These are phyloP conservation scores for Pholis gunnellus DNA, from an alignment of 2,113 vertebrate species.

Conservation along the genomic window DNA sequence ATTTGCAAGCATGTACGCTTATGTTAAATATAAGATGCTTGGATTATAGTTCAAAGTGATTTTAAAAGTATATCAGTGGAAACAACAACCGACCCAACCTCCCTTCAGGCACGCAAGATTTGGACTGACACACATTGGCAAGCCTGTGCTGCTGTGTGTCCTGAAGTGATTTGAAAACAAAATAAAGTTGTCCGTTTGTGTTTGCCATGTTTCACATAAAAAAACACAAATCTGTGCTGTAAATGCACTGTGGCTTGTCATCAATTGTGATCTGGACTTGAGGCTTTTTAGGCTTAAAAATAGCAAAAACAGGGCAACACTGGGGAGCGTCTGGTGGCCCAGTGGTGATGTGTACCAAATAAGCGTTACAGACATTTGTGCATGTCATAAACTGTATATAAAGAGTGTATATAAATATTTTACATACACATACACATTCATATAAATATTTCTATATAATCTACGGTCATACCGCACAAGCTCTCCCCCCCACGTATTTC, in stretches of 20 bases:
- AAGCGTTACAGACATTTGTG: neutral
- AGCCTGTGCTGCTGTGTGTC: slow-evolving; percentile 6
- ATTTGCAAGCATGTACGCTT: neutral
- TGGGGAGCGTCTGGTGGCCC: neutral
- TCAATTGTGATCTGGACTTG: neutral
- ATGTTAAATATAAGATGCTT: neutral
- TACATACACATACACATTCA: neutral
- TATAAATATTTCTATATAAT: neutral
- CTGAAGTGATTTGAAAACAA: slow-evolving; percentile 4
- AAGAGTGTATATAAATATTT: neutral
- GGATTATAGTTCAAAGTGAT: neutral
- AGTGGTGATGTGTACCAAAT: neutral
- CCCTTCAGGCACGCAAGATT: slow-evolving; percentile 5
- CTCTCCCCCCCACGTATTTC: neutral
- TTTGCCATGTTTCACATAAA: slow-evolving; percentile 22
- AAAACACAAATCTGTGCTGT: slow-evolving; percentile 2
- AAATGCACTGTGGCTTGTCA: slow-evolving; percentile 4
- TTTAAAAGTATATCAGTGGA: neutral
- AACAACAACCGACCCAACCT: slow-evolving; percentile 5
- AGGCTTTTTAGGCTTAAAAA: neutral
- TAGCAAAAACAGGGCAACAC: neutral
- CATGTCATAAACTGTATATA: neutral
- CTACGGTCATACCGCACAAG: neutral
- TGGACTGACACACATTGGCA: slow-evolving; percentile 31
- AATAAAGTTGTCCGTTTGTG: slow-evolving; percentile 7